Percentiles rank a stretch among this genome's conserved stretches.
Conservation (phyloP, 1,140 invertebrate genomes). For the Phenacoccus solenopsis region DNA sequence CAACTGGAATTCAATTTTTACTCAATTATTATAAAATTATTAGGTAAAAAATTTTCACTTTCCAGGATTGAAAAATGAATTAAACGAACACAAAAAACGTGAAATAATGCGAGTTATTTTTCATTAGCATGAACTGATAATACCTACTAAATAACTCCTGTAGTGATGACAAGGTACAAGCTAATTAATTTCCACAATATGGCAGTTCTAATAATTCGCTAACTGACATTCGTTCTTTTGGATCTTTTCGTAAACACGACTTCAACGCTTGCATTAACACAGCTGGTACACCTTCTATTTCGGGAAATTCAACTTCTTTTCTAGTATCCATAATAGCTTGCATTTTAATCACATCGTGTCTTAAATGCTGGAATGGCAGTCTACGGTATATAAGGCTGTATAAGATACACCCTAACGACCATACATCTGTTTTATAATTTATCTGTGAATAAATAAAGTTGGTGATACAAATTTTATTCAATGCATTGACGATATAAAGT, state of each 20-base stretch:
- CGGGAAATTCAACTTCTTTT: constrained; percentile 60
- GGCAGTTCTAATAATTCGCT: constrained; percentile 25
- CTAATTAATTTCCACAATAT: no score
- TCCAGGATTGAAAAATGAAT: no score
- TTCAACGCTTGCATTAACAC: constrained; percentile 23
- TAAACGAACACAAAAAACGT: no score
- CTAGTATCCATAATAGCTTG: constrained; percentile 66
- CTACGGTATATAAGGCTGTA: constrained; percentile 82
- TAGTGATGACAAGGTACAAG: no score
- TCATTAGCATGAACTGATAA: no score
- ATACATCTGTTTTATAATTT: constrained; percentile 86
- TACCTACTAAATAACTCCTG: no score
- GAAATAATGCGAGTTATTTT: no score
- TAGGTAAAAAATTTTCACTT: no score
- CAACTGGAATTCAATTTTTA: no score
- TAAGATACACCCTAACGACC: constrained; percentile 94
- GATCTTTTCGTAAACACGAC: constrained; percentile 26
- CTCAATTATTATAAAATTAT: no score
- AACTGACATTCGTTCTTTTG: constrained; percentile 26
- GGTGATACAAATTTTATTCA: no score
- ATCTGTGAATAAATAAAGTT: constrained; percentile 46
- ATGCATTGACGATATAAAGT: background rate
- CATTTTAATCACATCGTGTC: constrained; percentile 60
- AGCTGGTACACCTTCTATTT: constrained; percentile 22
- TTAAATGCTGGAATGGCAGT: constrained; percentile 82